A percentile compares a stretch with the other conserved stretches of the same genome.
These are phyloP conservation scores for Schizotus pectinicornis DNA, from an alignment of 2,888 invertebrate species.

Conservation along the genomic window DNA sequence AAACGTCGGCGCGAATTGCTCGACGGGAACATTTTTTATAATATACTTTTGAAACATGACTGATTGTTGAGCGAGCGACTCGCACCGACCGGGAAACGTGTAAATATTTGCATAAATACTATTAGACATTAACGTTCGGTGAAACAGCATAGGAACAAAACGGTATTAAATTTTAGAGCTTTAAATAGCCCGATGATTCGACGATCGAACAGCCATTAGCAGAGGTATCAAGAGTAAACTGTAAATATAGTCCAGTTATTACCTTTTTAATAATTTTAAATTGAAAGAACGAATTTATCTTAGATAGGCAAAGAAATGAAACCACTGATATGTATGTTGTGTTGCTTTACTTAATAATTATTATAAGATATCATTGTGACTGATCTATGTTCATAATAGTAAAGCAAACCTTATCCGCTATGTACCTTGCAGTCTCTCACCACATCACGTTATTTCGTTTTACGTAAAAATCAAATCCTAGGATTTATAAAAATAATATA, in stretches of 20 bases:
- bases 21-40: constrained; percentile 36
- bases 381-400: constrained; percentile 54
- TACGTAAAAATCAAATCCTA: constrained; percentile 31
- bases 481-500: constrained; percentile 28
- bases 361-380: constrained; percentile 55
- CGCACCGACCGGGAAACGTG: constrained; percentile 39
- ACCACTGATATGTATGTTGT: constrained; percentile 58
- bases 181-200: constrained; percentile 35
- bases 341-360: constrained; percentile 55
- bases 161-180: constrained; percentile 37
- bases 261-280: constrained; percentile 60
- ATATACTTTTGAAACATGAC: constrained; percentile 46
- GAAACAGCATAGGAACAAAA: constrained; percentile 34
- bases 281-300: constrained; percentile 61
- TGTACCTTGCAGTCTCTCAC: constrained; percentile 56
- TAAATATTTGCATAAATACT: constrained; percentile 48
- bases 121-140: constrained; percentile 25
- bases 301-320: constrained; percentile 57
- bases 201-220: constrained; percentile 37
- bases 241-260: constrained; percentile 62
- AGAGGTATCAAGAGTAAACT: constrained; percentile 49
- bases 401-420: constrained; percentile 54
- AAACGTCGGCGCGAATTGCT: constrained; percentile 44
- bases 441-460: constrained; percentile 36
- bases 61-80: constrained; percentile 48